Percentiles rank a stretch among this genome's conserved stretches.
Conservation (phyloP, 2,113 vertebrate genomes). For the Hyperopisus bebe region DNA sequence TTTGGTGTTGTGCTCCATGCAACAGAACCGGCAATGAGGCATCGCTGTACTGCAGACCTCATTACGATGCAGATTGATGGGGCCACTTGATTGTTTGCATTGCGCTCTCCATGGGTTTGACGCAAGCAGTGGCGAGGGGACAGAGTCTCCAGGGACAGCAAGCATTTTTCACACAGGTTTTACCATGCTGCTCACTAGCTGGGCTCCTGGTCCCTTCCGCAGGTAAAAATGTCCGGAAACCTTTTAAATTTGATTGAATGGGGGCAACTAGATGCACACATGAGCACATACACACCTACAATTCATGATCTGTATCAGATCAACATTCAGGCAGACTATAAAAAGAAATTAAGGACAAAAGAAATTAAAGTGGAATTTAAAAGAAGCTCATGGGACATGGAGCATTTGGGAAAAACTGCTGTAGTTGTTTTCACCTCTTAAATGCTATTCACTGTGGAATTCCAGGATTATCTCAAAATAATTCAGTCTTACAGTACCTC, state of each 20-base stretch:
- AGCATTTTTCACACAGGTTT: not conserved
- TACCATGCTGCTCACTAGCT: not conserved
- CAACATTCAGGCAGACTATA: not conserved
- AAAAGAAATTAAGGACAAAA: not conserved
- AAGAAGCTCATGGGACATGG: not conserved
- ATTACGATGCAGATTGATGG: not conserved
- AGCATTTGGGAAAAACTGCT: not conserved
- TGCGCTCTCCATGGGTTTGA: not conserved
- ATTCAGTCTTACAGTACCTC: conserved; percentile 52
- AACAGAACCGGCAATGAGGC: not conserved
- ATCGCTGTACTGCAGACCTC: not conserved
- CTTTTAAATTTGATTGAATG: not conserved
- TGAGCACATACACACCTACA: not conserved
- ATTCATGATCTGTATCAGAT: not conserved
- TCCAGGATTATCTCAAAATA: conserved; percentile 59
- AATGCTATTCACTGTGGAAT: conserved; percentile 27
- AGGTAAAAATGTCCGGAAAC: not conserved
- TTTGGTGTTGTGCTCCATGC: not conserved
- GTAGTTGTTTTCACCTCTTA: conserved; percentile 2
- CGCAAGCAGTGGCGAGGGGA: not conserved
- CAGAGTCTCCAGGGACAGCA: not conserved
- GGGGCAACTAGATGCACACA: not conserved
- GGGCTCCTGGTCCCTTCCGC: not conserved
- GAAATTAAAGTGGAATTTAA: not conserved
- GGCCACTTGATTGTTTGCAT: not conserved